A percentile compares a stretch with the other conserved stretches of the same genome.
phyloP scores from a whole-genome alignment of 2,113 vertebrate genomes.

The Ivindomyrus marchei region DNA sequence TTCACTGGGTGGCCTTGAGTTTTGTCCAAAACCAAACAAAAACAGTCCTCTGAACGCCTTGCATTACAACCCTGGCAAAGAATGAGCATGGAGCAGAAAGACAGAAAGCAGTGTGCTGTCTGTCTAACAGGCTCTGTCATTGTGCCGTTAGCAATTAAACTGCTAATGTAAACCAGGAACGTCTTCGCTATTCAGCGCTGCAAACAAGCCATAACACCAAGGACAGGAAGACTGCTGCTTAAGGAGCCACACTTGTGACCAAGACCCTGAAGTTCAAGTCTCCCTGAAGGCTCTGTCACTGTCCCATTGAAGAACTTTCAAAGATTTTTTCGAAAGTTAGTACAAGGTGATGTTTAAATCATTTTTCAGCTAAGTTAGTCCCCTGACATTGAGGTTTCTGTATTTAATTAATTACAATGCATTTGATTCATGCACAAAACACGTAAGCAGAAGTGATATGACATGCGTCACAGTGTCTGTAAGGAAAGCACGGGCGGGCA shows the following conservation, averaged over 20 bases:
- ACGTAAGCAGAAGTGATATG: background rate
- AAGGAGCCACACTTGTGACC: background rate
- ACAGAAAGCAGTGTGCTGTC: background rate
- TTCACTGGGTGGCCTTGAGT: conserved; percentile 27
- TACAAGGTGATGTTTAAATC: background rate
- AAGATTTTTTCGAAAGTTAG: background rate
- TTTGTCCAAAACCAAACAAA: conserved; percentile 15
- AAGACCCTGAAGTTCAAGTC: background rate
- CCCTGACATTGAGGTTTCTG: background rate
- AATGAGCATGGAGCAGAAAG: background rate
- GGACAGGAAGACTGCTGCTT: background rate
- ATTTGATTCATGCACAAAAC: background rate
- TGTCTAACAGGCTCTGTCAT: conserved; percentile 5
- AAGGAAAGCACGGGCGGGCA: background rate
- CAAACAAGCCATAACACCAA: background rate
- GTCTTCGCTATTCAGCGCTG: background rate
- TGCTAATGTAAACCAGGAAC: background rate
- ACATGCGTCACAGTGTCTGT: background rate
- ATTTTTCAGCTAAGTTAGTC: background rate
- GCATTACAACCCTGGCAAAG: background rate
- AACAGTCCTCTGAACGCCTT: background rate
- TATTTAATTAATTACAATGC: background rate
- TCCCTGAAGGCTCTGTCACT: background rate
- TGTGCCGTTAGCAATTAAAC: background rate
- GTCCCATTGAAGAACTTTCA: background rate